Evolutionary conservation across 2,888 invertebrate genomes (phyloP), one percentile per base, ranked within the genome.

Genomic region (Sclerodermus sp.): DNA sequence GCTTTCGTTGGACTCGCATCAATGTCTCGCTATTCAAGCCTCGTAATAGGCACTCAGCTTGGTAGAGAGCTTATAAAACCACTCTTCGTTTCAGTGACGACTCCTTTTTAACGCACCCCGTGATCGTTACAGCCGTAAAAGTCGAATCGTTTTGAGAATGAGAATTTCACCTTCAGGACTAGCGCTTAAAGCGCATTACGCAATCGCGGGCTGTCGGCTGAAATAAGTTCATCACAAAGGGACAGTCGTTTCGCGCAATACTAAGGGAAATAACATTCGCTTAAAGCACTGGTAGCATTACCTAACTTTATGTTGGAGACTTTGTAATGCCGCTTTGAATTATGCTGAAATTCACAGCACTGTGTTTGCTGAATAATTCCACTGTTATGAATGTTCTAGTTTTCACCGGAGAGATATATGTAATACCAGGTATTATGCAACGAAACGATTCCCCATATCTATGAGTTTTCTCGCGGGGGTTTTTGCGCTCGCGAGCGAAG

Each of bases 31-130:
- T 57, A 60, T 64, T 66, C 66, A 59, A 43, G 49, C 46, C 17
- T 37, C 48, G 58, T 64, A 63, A 63, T 59, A 59, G 57, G 44
- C 45, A 47, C 42, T 31, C 15, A 47, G 39, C 31, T 17, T 15
- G 45, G 36, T 34, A 45, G 57, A 55, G 38, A 54, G 62, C 67
- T 67, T 70, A 68, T 71, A 71, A 68, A 67, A 62, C 60, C 59
- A 53, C 53, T 66, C 61, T 63, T 67, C 64, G 62, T 65, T 67
- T 67, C 62, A 59, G 51, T 53, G 61, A 57, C 59, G 59, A 57
- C 53, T 55, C 57, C 63, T 70, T 69, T 68, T 64, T 66, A 67
- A 64, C 58, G 55, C 51, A 44, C 39, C 42, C 43, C 50, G 49
- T 58, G 55, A 67, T 68, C 64, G 60, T 58, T 59, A 56, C 58